Evolutionary conservation across 2,888 invertebrate genomes (phyloP).

Genomic region (Myopa tessellatipennis): DNA sequence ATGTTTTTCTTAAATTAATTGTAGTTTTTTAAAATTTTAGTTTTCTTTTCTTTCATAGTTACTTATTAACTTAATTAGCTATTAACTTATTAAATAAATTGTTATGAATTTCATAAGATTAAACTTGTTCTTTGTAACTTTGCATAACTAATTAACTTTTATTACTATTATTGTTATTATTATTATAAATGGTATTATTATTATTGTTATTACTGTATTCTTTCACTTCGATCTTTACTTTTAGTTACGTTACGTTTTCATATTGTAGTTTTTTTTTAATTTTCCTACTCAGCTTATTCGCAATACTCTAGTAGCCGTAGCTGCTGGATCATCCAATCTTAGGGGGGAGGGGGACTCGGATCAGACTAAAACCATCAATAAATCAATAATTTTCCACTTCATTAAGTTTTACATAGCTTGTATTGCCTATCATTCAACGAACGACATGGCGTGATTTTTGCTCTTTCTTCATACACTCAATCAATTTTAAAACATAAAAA

Average conservation of each 20-base stretch:
- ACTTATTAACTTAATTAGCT: no score
- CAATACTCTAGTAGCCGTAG: no score
- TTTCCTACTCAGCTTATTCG: background rate
- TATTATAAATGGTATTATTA: background rate
- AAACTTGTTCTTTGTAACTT: no score
- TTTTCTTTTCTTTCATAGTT: no score
- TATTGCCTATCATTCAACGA: background rate
- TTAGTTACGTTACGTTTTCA: background rate
- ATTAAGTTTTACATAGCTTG: constrained; percentile 16
- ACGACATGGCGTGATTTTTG: constrained; percentile 6
- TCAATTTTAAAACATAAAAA: no score
- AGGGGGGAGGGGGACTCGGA: background rate
- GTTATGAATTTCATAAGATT: no score
- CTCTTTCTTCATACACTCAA: no score
- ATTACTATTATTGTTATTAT: background rate
- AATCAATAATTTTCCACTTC: constrained; percentile 25
- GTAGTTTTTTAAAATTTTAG: no score
- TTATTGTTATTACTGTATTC: background rate
- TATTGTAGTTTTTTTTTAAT: constrained; percentile 14
- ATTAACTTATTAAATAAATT: no score
- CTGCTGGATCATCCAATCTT: no score
- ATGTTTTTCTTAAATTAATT: background rate
- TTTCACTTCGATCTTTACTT: no score
- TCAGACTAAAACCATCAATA: background rate
- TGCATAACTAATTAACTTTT: no score